Conservation (phyloP, 2,888 invertebrate species). For the Amaurobius ferox region DNA sequence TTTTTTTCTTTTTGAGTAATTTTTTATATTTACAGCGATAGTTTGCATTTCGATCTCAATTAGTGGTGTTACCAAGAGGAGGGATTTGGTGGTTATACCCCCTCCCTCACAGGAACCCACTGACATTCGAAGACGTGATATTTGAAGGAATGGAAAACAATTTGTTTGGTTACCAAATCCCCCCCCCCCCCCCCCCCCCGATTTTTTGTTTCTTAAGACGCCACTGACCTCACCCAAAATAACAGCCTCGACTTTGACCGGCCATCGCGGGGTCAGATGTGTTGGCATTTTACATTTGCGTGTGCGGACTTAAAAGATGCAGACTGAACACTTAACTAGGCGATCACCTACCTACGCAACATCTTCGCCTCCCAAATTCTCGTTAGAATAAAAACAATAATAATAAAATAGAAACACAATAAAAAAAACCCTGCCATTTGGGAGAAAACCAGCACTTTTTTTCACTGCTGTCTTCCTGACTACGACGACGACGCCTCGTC, state of each 20-base stretch:
- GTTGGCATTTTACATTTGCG: constrained; percentile 50
- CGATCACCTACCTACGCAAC: constrained; percentile 41
- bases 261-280: constrained; percentile 17
- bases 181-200: no score
- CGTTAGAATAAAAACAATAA: background rate
- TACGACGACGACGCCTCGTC: constrained; percentile 31
- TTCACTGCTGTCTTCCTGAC: background rate
- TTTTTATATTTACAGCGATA: no score
- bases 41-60: no score
- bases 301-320: background rate
- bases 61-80: no score
- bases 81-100: no score
- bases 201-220: no score
- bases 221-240: no score
- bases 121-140: no score
- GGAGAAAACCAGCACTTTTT: constrained; percentile 17
- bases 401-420: constrained; percentile 6
- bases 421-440: background rate
- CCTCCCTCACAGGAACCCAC: no score
- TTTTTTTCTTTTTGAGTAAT: no score
- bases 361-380: background rate
- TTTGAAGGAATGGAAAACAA: no score
- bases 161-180: no score
- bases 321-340: background rate
- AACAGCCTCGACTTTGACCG: background rate